Base-by-base conservation (phyloP, 1,140 invertebrate species). In the Pogonomyrmex californicus region DNA sequence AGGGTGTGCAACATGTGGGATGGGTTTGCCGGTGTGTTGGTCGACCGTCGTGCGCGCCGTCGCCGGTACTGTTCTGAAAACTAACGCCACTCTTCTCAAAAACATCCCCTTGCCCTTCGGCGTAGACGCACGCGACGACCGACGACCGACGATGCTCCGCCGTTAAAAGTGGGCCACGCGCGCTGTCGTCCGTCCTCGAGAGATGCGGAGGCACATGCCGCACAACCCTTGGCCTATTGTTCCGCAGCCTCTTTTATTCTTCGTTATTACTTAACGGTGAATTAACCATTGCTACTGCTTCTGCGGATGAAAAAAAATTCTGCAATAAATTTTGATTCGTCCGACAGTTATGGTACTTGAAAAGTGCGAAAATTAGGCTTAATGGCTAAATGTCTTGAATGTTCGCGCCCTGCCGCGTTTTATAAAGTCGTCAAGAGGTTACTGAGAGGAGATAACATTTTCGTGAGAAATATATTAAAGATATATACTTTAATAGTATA, bases 1-100 rank as follows among this genome's bases (percentile, higher is more conserved):
- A 79, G 83, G 91, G 90, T 86, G 91, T 92, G 93, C 94, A 95
- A 95, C 94, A 95, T 93, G 94, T 95, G 94, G 93, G 91, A 94
- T 76, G 92, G 88, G 90, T 91, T 70, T 82, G 62, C 58, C 41
- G 23, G 75, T 44, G 65, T 65, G 63, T 82, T 38, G 12, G 86
- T 66, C 71, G 86, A 85, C 70, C 62, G 66, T 47, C 44, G 47
- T 73, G 38, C 60, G 66, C 65, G n/a, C 68, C 77, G 12, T 81
- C 63, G 60, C 60, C n/a, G 33, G 17, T n/a, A 30, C 36, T 36
- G 51, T 73, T 17, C 78, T 54, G 79, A 75, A 83, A 83, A 83
- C 41, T 49, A 49, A 83, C 6, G 68, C 10, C 47, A 23, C 47
- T 70, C 47, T 60, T 12, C 6, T 51, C 14, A 62, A 60, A 12